Percentiles rank a stretch among this genome's conserved stretches.
These are phyloP conservation scores for Corythaeola cristata DNA, from an alignment of 2,113 vertebrate genomes.

Conservation along the genomic window DNA sequence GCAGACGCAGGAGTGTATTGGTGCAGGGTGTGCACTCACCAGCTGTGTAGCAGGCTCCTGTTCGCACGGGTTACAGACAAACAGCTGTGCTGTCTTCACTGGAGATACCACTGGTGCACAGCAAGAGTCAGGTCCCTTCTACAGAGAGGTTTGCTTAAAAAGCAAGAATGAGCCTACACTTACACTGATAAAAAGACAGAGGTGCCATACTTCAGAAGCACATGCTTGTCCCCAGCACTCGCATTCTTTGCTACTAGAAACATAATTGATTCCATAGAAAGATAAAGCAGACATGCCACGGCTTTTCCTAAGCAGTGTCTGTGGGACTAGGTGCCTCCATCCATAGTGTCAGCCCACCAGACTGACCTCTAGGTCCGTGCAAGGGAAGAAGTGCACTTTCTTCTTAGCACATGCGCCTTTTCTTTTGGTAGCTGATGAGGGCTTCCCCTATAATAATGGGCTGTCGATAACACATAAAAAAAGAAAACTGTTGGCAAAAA, in stretches of 20 bases:
- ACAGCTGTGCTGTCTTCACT: background rate
- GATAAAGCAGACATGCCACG: background rate
- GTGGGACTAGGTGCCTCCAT: background rate
- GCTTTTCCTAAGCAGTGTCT: background rate
- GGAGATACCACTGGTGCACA: background rate
- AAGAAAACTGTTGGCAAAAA: background rate
- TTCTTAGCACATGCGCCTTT: background rate
- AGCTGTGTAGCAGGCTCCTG: rapidly evolving
- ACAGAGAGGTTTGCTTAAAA: background rate
- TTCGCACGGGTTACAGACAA: background rate
- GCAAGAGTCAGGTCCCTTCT: background rate
- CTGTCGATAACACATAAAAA: background rate
- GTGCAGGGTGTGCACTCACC: background rate
- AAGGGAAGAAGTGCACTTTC: background rate
- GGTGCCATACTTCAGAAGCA: background rate
- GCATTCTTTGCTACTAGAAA: background rate
- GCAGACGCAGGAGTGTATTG: background rate
- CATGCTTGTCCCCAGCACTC: background rate
- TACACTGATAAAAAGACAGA: background rate
- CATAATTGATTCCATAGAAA: background rate
- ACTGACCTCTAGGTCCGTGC: too few species aligned
- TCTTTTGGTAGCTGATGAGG: background rate
- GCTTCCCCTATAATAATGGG: background rate
- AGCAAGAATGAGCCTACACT: background rate
- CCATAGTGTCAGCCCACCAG: background rate